A percentile compares a stretch with the other conserved stretches of the same genome.
Conservation (phyloP, 2,113 vertebrate genomes). For the Boulengeromyrus knoepffleri region DNA sequence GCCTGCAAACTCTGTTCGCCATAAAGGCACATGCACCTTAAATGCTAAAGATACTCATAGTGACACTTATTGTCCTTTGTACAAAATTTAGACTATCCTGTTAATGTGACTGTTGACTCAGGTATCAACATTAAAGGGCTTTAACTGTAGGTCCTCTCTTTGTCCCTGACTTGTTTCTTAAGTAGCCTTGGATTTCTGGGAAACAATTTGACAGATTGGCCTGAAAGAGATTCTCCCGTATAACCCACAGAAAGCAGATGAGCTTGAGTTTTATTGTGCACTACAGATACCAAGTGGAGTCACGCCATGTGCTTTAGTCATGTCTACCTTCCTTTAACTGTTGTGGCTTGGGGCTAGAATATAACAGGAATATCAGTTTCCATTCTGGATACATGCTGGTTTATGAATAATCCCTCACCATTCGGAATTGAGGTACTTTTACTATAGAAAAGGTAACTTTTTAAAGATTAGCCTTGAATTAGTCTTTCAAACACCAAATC, state of each 20-base stretch:
- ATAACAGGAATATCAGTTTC: neutral
- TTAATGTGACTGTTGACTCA: slow-evolving; percentile 50
- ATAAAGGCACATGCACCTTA: neutral
- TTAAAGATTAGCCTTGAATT: neutral
- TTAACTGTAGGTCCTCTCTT: slow-evolving; percentile 40
- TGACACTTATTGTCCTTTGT: neutral
- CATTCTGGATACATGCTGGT: neutral
- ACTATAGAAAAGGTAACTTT: neutral
- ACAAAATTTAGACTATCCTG: neutral
- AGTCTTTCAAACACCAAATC: slow-evolving; percentile 28
- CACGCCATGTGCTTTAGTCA: slow-evolving; percentile 30
- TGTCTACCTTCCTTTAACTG: slow-evolving; percentile 61
- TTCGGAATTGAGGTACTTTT: neutral
- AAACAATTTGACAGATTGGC: slow-evolving; percentile 42
- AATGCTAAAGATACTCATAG: neutral
- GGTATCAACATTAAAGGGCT: slow-evolving; percentile 57
- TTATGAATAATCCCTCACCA: neutral
- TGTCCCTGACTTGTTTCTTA: slow-evolving; percentile 52
- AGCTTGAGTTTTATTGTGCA: slow-evolving; percentile 26
- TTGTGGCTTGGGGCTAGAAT: slow-evolving; percentile 43
- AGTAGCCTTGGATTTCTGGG: slow-evolving; percentile 47
- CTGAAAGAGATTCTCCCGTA: slow-evolving; percentile 56
- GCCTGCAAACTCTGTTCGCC: neutral
- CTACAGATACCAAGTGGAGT: slow-evolving; percentile 21
- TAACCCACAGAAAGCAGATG: slow-evolving; percentile 39